phyloP scores from a whole-genome alignment of 1,140 invertebrate species.

The Drosophila dunni region DNA sequence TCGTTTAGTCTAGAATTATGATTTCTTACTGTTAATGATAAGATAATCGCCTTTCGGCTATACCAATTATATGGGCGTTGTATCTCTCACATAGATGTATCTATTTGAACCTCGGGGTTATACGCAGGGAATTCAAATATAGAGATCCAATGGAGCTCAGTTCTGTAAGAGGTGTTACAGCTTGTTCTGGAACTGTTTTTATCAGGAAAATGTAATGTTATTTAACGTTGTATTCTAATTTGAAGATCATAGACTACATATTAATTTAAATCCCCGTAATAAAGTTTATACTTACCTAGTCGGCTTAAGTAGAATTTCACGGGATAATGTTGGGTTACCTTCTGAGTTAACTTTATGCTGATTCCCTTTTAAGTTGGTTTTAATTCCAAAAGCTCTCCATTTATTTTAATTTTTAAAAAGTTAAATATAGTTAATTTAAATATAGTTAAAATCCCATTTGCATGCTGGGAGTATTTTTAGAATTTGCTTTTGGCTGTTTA shows the following conservation, averaged over 20 bases:
- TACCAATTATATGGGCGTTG: constrained; percentile 16
- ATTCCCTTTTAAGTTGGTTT: no score
- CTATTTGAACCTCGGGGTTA: constrained; percentile 11
- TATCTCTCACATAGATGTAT: not conserved
- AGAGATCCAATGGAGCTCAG: not conserved
- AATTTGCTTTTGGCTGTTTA: no score
- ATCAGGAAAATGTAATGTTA: not conserved
- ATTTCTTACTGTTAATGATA: constrained; percentile 36
- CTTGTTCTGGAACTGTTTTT: not conserved
- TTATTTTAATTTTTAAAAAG: no score
- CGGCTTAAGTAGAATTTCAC: no score
- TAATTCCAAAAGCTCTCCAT: no score
- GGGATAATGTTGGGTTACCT: no score
- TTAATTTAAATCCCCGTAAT: no score
- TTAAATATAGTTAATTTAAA: no score
- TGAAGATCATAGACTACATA: not conserved
- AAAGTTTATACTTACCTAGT: no score
- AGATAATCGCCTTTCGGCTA: constrained; percentile 27
- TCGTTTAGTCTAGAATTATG: constrained; percentile 31
- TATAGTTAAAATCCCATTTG: no score
- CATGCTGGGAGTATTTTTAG: no score
- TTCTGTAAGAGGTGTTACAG: not conserved
- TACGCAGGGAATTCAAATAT: constrained; percentile 2
- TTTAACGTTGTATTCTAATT: not conserved
- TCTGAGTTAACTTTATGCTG: no score